Evolutionary conservation across 2,797 vertebrate species (phyloP), one percentile per base, ranked within the genome.

Genomic region (Megalops cyprinoides): DNA sequence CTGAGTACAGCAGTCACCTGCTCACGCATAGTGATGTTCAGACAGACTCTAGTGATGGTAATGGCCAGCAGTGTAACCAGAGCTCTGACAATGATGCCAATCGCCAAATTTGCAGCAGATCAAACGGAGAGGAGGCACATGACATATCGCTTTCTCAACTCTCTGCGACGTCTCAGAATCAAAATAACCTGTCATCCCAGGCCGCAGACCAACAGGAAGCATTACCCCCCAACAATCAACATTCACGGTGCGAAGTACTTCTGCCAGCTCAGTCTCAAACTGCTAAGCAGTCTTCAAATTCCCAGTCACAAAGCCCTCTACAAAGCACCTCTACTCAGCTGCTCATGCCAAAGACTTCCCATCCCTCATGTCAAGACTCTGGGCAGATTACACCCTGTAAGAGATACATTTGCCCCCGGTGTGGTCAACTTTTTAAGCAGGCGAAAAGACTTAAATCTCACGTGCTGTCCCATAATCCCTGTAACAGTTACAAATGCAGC

Each of bases 1-100:
- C 89, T 67, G 85, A 86, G 74, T 90, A 90, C 8, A 83, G 82
- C 23, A 84, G 88, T 58, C 89, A 91, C 67, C 79, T 90, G 74
- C 86, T 80, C 23, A 85, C 85, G 0, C 89, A 90, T 74, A 74
- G 78, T 23, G 75, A 79, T 2, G 79, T 48, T 53, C 55, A 81
- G 0, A 44, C 82, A 4, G 79, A 77, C 60, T 48, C 85, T 51
- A 88, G 89, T 65, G 67, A 83, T 23, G 62, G 55, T 18, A 89
- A 89, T 77, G 83, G 85, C 39, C 86, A 89, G 74, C 82, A 84
- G 58, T 86, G 85, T 77, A 74, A 81, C 31, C 83, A 28, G 25
- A 78, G 74, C n/a, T 81, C 81, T 0, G 85, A 82, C 1, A 34
- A 49, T 10, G 77, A 9, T 15, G 42, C 73, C 58, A 88, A 90